Evolutionary conservation across 2,888 invertebrate species (phyloP).

Genomic region (Pocota personata): DNA sequence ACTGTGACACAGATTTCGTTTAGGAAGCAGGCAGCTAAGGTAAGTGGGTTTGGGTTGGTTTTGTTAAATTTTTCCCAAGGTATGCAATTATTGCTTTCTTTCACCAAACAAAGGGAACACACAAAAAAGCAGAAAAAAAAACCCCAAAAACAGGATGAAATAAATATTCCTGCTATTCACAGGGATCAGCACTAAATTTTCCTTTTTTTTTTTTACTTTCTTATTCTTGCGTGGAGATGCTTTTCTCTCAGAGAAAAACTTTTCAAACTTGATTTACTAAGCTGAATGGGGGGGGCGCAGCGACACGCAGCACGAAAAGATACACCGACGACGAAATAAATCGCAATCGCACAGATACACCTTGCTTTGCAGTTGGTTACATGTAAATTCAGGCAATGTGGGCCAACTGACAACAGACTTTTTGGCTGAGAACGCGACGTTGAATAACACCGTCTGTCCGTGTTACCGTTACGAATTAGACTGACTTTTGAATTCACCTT

Average conservation of each 20-base stretch:
- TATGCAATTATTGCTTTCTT: slow-evolving; percentile 69
- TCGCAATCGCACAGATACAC: slow-evolving; percentile 25
- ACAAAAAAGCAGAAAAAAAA: slow-evolving; percentile 12
- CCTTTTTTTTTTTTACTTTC: slow-evolving; percentile 8
- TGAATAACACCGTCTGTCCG: slow-evolving; percentile 70
- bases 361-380: slow-evolving; percentile 24
- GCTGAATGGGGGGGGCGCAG: background rate
- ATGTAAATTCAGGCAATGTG: slow-evolving; percentile 16
- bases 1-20: slow-evolving; percentile 67
- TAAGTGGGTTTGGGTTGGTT: slow-evolving; percentile 48
- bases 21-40: slow-evolving; percentile 30
- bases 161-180: slow-evolving; percentile 65
- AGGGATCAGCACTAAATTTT: slow-evolving; percentile 61
- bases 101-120: slow-evolving; percentile 38
- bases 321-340: slow-evolving; percentile 19
- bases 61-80: slow-evolving; percentile 64
- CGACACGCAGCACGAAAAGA: slow-evolving; percentile 24
- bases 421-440: slow-evolving; percentile 50
- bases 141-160: slow-evolving; percentile 54
- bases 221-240: slow-evolving; percentile 7
- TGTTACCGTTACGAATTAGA: slow-evolving; percentile 76
- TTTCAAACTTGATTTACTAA: slow-evolving; percentile 45
- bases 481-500: slow-evolving; percentile 78
- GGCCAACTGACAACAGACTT: background rate
- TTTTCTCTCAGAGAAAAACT: slow-evolving; percentile 3